These are phyloP conservation scores for Mechanitis messenoides DNA, from an alignment of 2,888 invertebrate genomes.

Conservation along the genomic window DNA sequence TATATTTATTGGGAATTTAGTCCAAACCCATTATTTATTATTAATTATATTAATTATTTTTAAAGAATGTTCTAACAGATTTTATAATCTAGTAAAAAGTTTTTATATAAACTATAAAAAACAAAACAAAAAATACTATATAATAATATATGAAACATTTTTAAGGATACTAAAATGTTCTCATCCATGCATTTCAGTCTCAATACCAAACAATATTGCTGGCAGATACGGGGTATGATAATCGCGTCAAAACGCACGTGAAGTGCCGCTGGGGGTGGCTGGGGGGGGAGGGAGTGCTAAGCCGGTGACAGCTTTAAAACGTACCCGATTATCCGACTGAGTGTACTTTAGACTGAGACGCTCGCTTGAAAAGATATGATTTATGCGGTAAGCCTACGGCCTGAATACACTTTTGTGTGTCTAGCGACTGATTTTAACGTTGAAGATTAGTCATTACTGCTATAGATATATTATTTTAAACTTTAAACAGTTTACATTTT, in stretches of 20 bases:
- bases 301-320: conserved; percentile 72
- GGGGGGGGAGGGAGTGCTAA: conserved; percentile 50
- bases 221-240: conserved; percentile 74
- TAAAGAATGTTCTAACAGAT: too few species aligned
- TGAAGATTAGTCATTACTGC: conserved; percentile 1
- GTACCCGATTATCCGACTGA: conserved; percentile 68
- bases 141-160: too few species aligned
- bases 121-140: too few species aligned
- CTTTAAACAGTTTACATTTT: background rate
- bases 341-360: conserved; percentile 55
- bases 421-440: conserved; percentile 9
- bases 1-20: too few species aligned
- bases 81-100: too few species aligned
- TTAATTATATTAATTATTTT: too few species aligned
- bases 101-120: too few species aligned
- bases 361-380: conserved; percentile 47
- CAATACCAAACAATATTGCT: conserved; percentile 67
- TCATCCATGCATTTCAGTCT: conserved; percentile 37
- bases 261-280: conserved; percentile 52
- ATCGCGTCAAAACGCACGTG: conserved; percentile 77
- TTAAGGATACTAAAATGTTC: too few species aligned
- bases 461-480: background rate
- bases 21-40: too few species aligned
- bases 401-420: conserved; percentile 20
- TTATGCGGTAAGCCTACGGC: conserved; percentile 41